A percentile compares a stretch with the other conserved stretches of the same genome.
These are phyloP conservation scores for Vanessa tameamea DNA, from an alignment of 1,140 invertebrate species.

Conservation along the genomic window DNA sequence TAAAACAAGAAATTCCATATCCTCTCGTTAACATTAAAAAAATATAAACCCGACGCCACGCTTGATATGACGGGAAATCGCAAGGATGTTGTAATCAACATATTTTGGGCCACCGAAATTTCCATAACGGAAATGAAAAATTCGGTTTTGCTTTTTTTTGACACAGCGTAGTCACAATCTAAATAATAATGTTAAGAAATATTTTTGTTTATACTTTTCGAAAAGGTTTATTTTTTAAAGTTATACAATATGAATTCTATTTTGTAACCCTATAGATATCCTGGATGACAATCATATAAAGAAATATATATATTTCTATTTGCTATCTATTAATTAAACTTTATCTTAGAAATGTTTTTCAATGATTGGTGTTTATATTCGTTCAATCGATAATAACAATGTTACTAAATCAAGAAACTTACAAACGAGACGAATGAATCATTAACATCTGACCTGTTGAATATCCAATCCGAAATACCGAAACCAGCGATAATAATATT, in stretches of 20 bases:
- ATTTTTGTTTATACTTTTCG: too few species aligned
- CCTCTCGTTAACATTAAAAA: not conserved
- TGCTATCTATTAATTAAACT: too few species aligned
- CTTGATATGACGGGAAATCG: not conserved
- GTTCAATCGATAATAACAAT: not conserved
- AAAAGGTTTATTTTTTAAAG: too few species aligned
- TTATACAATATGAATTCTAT: too few species aligned
- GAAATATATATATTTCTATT: too few species aligned
- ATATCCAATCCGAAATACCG: slow-evolving; percentile 1
- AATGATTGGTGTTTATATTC: too few species aligned
- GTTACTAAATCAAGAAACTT: not conserved
- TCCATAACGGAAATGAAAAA: slow-evolving; percentile 25
- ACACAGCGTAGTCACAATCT: too few species aligned
- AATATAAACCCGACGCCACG: not conserved
- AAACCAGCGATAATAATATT: not conserved
- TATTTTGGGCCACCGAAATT: slow-evolving; percentile 16
- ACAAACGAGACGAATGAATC: not conserved
- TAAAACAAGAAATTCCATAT: not conserved
- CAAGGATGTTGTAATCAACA: slow-evolving; percentile 18
- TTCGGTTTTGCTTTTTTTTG: not conserved
- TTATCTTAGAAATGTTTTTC: too few species aligned
- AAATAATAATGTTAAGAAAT: too few species aligned
- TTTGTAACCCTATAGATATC: too few species aligned
- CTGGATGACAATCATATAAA: too few species aligned
- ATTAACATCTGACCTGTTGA: not conserved